Evolutionary conservation across 2,888 invertebrate species (phyloP), one percentile per base, ranked within the genome.

Genomic region (Archaeoteleia sp.): DNA sequence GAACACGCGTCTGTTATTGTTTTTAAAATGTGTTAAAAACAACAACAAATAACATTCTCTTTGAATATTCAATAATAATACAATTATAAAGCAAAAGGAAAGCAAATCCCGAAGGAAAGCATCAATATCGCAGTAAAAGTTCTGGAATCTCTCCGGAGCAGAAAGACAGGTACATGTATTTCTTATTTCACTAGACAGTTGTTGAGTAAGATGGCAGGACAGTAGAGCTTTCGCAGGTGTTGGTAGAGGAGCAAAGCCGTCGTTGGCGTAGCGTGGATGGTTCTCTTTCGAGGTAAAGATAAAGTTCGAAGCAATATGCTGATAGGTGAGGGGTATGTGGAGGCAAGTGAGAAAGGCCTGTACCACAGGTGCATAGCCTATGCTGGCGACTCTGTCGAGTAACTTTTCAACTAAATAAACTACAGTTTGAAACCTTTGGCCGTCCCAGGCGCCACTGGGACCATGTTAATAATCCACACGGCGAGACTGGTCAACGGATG

Each of bases 391-490:
- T 45, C 45, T 48, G 60, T 48, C 57, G 48, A 57, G 57, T 58
- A 81, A 79, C 73, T 78, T 78, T 67, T 71, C 73, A 71, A 74
- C 71, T 75, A 77, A 79, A 81, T 79, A 79, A 79, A 80, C 74
- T 74, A 71, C 71, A 72, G 71, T 74, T 76, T 74, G 75, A 77
- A 74, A 74, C 71, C 65, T 73, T 69, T 61, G 62, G 63, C 67
- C 66, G 55, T 54, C 60, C 67, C 53, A 46, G 70, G 53, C 54
- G 60, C 46, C 51, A 45, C 57, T 43, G 62, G 68, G 42, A 57
- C 67, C 69, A 67, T 67, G 62, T 67, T 69, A 69, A 71, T 71
- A 68, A 71, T 71, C 68, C 57, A 71, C 60, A 66, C 23, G 39
- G 43, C 51, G 58, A 68, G 51, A 55, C 62, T 65, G 71, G 67